Percentiles rank a stretch among this genome's conserved stretches.
Conservation (phyloP, 2,888 invertebrate genomes). For the Drosophila planitibia region DNA sequence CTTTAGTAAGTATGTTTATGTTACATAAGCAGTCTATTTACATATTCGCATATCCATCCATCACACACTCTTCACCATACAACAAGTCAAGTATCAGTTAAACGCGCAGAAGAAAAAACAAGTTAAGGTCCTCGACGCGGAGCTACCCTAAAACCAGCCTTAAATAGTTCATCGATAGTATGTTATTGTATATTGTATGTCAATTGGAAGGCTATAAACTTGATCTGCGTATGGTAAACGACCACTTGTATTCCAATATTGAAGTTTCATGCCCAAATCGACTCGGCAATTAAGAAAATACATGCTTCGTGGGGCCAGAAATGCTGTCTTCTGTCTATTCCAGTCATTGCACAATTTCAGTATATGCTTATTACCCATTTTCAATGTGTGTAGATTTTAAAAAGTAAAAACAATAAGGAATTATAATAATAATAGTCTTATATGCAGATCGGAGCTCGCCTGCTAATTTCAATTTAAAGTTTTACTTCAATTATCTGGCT, state of each 20-base stretch:
- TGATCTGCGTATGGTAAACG: not conserved
- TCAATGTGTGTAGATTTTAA: not conserved
- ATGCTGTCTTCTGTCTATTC: not conserved
- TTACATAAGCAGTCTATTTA: not conserved
- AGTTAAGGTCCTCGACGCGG: not conserved
- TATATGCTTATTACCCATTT: not conserved
- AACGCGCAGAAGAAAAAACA: not conserved
- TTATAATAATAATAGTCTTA: not conserved
- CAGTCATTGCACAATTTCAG: not conserved
- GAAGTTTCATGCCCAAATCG: not conserved
- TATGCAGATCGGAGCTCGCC: not conserved
- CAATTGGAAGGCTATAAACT: not conserved
- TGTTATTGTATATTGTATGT: not conserved
- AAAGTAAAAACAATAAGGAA: not conserved
- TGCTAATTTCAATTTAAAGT: not conserved
- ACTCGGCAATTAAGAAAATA: not conserved
- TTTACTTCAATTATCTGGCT: not conserved
- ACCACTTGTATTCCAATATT: not conserved
- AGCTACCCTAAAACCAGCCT: not conserved
- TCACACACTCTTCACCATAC: constrained; percentile 2
- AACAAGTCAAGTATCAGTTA: not conserved
- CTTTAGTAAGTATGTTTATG: not conserved
- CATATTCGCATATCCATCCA: constrained; percentile 8
- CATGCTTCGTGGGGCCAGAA: not conserved
- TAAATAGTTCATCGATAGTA: not conserved